These are phyloP conservation scores for Ceyx melanurus DNA, from an alignment of 2,113 vertebrate genomes.

Conservation along the genomic window DNA sequence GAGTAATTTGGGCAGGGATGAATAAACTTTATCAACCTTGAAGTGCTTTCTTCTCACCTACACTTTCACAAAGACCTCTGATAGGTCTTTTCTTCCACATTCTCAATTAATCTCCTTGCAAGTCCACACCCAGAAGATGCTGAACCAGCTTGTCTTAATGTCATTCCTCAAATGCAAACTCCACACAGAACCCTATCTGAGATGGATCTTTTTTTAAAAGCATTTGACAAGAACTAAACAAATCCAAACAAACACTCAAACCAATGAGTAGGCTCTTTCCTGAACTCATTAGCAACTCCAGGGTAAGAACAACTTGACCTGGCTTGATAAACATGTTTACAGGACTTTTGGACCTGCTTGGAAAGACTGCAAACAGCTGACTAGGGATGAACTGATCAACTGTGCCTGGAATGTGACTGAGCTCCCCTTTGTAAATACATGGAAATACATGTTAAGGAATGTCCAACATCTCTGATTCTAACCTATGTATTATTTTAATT, in stretches of 20 bases:
- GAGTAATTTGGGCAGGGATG: neutral
- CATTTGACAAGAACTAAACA: accelerated
- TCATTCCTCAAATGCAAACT: neutral
- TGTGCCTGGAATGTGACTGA: neutral
- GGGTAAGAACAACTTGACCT: neutral
- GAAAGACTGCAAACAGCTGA: neutral
- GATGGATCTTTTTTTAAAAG: neutral
- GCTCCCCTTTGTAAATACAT: neutral
- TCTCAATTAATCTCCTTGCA: neutral
- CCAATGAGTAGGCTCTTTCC: neutral
- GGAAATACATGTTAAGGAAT: neutral
- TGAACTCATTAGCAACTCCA: neutral
- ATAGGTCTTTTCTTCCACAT: neutral
- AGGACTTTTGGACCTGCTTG: neutral
- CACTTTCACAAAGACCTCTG: neutral
- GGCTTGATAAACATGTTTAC: neutral
- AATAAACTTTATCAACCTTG: neutral
- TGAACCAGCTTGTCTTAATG: neutral
- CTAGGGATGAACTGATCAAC: neutral
- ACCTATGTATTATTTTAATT: neutral
- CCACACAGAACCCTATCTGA: neutral
- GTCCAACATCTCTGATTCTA: neutral
- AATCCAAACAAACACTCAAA: neutral
- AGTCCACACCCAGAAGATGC: neutral
- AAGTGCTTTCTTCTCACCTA: neutral